Base-by-base conservation (phyloP, 2,113 vertebrate genomes). In the Plectropomus leopardus region DNA sequence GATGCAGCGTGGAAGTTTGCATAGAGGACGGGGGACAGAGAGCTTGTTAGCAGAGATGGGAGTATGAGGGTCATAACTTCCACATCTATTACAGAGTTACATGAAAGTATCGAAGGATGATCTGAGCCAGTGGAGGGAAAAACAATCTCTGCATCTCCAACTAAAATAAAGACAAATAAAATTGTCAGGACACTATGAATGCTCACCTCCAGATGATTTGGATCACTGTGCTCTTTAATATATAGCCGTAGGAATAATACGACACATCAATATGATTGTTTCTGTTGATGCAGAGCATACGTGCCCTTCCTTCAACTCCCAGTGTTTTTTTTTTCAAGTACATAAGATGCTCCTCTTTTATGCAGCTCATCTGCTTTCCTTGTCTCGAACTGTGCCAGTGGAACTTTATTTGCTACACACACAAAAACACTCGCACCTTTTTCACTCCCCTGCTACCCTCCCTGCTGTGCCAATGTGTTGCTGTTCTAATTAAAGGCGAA, bases 401-500 rank as follows among this genome's bases (percentile, higher is more conserved):
- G 4, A 60, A 67, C 54, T 48, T 73, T 9, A 36, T 57, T 54
- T 69, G 23, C 3, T 23, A 36, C 19, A 45, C 24, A 42, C 5
- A 19, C 51, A 17, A 58, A 34, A 5, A 34, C 36, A 42, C 23
- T 3, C 61, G 21, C 16, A 30, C 44, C 47, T 7, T 24, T n/a
- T 72, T 55, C 5, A 42, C 23, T 83, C 54, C 54, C 50, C 48
- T 4, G 11, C 7, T 26, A 74, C 71, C 53, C 24, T 54, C 47
- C 68, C 77, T 71, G 36, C 82, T 78, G 84, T 73, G 82, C 67
- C 80, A 71, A 15, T 78, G 72, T 72, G 57, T 55, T 75, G 77
- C 85, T 84, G 59, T 84, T 83, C 75, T 87, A 87, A 88, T 90
- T 87, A 87, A 82, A 75, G 73, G 71, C 5, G 0, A 32, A 76